phyloP scores from a whole-genome alignment of 2,888 invertebrate genomes.

The Mechanitis messenoides region DNA sequence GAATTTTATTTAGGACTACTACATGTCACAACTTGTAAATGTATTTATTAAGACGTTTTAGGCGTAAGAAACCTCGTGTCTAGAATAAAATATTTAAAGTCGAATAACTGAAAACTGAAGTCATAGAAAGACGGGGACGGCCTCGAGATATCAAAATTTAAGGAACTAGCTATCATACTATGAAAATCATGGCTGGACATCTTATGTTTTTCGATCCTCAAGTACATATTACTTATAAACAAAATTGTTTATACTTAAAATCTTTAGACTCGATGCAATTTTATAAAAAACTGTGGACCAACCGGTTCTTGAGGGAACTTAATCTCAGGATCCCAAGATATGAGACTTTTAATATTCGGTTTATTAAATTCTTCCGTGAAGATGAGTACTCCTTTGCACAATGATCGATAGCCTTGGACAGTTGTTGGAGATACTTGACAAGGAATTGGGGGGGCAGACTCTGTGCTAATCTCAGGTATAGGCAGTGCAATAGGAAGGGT shows the following conservation, averaged over 20 bases:
- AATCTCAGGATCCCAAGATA: slow-evolving; percentile 71
- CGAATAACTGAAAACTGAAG: no score
- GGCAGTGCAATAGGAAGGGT: slow-evolving; percentile 17
- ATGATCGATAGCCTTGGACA: slow-evolving; percentile 40
- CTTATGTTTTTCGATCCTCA: not conserved
- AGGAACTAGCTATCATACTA: no score
- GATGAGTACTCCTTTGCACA: slow-evolving; percentile 75
- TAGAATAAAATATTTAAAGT: no score
- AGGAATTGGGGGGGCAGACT: slow-evolving; percentile 22
- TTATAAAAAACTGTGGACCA: slow-evolving; percentile 35
- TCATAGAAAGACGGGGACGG: no score
- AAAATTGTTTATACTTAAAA: no score
- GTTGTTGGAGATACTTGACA: slow-evolving; percentile 45
- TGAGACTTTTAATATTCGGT: slow-evolving; percentile 42
- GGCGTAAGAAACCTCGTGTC: no score
- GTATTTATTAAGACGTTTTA: no score
- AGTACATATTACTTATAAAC: no score
- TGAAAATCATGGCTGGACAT: not conserved
- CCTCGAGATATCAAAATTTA: no score
- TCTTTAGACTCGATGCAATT: not conserved
- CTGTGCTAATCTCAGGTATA: slow-evolving; percentile 26
- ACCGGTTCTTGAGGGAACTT: slow-evolving; percentile 79
- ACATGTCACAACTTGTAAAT: no score
- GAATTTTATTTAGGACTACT: no score
- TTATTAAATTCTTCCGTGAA: slow-evolving; percentile 78